Evolutionary conservation across 2,797 vertebrate species (phyloP).

Genomic region (Cuculus canorus): DNA sequence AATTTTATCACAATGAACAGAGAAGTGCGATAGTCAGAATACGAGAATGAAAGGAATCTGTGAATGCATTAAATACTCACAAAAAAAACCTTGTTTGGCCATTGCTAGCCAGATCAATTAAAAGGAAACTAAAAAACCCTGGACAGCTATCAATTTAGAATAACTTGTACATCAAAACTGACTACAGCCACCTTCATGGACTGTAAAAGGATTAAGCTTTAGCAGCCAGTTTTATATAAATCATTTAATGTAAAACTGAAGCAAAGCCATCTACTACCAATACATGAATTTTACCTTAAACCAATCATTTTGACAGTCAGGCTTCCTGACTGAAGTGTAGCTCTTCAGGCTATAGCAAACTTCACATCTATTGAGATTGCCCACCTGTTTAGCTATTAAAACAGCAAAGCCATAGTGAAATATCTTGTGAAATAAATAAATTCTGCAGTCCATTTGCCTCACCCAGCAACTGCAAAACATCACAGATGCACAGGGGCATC

Average conservation of each 20-base stretch:
- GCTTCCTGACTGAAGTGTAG: neutral
- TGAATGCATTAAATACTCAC: neutral
- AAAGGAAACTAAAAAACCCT: neutral
- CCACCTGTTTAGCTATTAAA: neutral
- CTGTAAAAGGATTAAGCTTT: neutral
- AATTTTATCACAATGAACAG: slow-evolving; percentile 13
- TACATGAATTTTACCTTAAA: neutral
- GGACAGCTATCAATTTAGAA: neutral
- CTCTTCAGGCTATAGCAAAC: neutral
- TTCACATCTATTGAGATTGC: neutral
- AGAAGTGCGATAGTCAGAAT: neutral
- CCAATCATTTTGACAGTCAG: neutral
- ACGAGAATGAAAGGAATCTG: neutral
- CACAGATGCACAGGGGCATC: neutral
- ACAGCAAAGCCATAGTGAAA: neutral
- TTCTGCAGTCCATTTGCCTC: neutral
- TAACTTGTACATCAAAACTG: neutral
- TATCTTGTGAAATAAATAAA: neutral
- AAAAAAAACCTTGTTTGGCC: neutral
- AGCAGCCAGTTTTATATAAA: neutral
- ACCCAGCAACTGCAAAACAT: neutral
- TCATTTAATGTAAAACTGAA: neutral
- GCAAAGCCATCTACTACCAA: neutral
- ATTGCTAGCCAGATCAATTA: neutral
- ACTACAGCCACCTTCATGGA: neutral